Conservation (phyloP, 2,113 vertebrate species). For the Entomyzon cyanotis region DNA sequence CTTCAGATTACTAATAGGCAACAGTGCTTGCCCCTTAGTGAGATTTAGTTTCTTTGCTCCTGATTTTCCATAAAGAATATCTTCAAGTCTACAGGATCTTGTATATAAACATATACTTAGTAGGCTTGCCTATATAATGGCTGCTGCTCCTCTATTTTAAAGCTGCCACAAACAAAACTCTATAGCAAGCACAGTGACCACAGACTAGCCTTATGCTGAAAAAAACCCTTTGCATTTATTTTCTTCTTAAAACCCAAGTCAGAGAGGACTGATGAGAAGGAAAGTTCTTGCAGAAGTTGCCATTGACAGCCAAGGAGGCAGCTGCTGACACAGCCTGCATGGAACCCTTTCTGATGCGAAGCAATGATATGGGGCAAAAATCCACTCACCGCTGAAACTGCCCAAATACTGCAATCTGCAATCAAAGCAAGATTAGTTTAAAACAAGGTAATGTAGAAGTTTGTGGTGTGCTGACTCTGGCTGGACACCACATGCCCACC, state of each 20-base stretch:
- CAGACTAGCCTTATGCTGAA: not conserved
- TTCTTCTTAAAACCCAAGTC: not conserved
- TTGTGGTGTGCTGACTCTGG: not conserved
- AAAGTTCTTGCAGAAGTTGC: not conserved
- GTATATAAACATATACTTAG: not conserved
- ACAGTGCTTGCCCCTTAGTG: not conserved
- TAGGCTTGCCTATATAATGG: not conserved
- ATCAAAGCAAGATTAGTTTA: not conserved
- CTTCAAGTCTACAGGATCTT: not conserved
- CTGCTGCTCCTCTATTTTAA: not conserved
- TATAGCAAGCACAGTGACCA: not conserved
- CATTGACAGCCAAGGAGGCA: not conserved
- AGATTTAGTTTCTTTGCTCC: not conserved
- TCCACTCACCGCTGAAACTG: not conserved
- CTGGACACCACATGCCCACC: not conserved
- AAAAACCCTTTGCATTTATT: not conserved
- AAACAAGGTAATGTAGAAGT: not conserved
- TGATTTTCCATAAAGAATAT: not conserved
- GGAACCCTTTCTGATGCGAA: fast-evolving
- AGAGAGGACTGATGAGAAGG: not conserved
- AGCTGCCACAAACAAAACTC: not conserved
- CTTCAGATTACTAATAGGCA: not conserved
- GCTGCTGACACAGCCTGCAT: not conserved
- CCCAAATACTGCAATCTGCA: not conserved
- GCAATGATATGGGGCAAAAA: not conserved